Percentiles rank a stretch among this genome's conserved stretches.
Evolutionary conservation across 2,888 invertebrate genomes (phyloP).

Genomic region (Papilio elwesi): DNA sequence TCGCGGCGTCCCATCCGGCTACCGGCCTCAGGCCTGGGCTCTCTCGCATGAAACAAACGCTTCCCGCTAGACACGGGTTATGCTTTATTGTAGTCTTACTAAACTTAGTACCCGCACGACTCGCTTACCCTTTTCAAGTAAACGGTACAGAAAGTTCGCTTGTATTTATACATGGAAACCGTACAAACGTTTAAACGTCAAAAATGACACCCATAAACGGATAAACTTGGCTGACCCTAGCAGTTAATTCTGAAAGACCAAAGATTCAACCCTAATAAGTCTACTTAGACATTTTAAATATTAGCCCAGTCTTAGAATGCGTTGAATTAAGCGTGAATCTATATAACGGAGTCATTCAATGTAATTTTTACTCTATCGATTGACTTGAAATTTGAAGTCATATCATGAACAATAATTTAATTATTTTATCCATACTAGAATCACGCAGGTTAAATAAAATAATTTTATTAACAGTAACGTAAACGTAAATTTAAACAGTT

Average conservation of each 20-base stretch:
- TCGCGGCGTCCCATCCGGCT: slow-evolving; percentile 43
- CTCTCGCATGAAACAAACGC: slow-evolving; percentile 42
- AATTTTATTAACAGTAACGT: too few relatives aligned
- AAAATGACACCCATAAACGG: not conserved
- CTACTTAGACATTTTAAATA: not conserved
- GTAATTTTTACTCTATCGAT: too few relatives aligned
- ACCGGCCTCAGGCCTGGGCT: slow-evolving; percentile 40
- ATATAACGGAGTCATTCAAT: not conserved
- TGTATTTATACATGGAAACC: not conserved
- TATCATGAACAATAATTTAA: too few relatives aligned
- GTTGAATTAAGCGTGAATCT: not conserved
- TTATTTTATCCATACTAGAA: too few relatives aligned
- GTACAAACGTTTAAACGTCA: not conserved
- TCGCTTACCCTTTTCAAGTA: slow-evolving; percentile 41
- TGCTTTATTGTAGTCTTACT: slow-evolving; percentile 71
- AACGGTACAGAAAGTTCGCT: slow-evolving; percentile 5
- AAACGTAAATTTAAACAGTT: too few relatives aligned
- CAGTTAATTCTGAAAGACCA: not conserved
- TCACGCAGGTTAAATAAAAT: too few relatives aligned
- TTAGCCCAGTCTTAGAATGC: not conserved
- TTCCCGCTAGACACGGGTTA: slow-evolving; percentile 66
- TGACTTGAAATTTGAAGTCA: too few relatives aligned
- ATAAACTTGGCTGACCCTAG: not conserved
- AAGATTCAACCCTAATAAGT: not conserved
- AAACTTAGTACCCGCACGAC: slow-evolving; percentile 59